Conservation (phyloP, 2,888 invertebrate species). For the Cheiracanthium punctorium region DNA sequence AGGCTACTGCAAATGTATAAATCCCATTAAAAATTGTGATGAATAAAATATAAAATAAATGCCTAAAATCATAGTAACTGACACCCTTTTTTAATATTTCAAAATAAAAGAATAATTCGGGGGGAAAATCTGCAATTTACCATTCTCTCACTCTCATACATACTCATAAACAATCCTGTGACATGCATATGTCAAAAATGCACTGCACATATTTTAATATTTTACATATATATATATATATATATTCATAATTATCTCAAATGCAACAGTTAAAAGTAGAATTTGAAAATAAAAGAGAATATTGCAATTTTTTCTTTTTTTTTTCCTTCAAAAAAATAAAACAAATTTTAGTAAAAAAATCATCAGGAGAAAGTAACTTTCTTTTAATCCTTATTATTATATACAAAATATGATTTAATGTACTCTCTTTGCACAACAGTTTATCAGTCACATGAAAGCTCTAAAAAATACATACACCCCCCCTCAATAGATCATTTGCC, state of each 20-base stretch:
- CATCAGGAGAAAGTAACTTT: neutral
- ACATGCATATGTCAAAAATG: neutral
- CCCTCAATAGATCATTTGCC: constrained; percentile 51
- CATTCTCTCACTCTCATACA: neutral
- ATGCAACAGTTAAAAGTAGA: neutral
- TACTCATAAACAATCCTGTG: neutral
- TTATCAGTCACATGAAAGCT: constrained; percentile 28
- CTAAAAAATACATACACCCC: constrained; percentile 49
- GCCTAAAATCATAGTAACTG: no score
- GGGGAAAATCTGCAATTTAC: no score
- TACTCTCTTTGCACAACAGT: constrained; percentile 8
- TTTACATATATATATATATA: neutral
- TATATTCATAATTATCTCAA: neutral
- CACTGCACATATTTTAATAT: neutral
- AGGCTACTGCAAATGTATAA: no score
- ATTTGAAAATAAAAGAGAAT: neutral
- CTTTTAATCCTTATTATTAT: constrained; percentile 11
- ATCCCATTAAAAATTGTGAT: no score
- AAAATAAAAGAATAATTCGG: no score
- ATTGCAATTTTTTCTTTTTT: neutral
- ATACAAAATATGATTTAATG: constrained; percentile 24
- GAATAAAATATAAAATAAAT: no score
- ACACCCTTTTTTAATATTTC: no score
- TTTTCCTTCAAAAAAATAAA: neutral
- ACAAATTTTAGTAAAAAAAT: neutral